These are phyloP conservation scores for Netelia fuscicornis DNA, from an alignment of 2,888 invertebrate species.

Conservation along the genomic window DNA sequence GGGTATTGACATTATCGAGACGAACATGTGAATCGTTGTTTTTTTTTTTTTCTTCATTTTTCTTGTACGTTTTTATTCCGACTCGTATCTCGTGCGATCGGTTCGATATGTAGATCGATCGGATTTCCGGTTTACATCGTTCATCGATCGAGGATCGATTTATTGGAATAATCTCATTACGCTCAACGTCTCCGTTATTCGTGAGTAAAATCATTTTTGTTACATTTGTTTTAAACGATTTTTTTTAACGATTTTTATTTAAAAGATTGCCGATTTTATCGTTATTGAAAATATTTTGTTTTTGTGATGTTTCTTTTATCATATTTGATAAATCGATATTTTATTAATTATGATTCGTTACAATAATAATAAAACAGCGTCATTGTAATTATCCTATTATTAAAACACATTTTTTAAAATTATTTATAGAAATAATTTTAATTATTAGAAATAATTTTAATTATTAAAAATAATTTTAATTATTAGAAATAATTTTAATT, in stretches of 20 bases:
- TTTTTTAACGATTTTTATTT: no score
- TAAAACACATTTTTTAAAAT: neutral
- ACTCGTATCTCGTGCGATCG: neutral
- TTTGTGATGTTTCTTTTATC: neutral
- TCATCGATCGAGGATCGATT: conserved; percentile 5
- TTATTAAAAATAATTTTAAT: no score
- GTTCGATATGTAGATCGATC: conserved; percentile 5
- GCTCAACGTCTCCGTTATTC: neutral
- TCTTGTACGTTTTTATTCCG: neutral
- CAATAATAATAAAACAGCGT: neutral
- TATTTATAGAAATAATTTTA: neutral
- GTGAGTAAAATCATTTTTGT: neutral
- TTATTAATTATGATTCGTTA: neutral
- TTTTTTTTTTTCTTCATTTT: neutral
- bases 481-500: no score
- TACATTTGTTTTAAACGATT: neutral
- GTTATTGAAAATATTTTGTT: neutral
- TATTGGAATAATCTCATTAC: conserved; percentile 16
- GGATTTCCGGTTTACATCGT: neutral
- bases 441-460: neutral
- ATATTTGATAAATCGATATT: neutral
- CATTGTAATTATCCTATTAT: neutral
- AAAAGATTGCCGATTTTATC: no score
- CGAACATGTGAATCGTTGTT: neutral
- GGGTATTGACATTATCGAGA: neutral